Evolutionary conservation across 2,113 vertebrate genomes (phyloP), one percentile per base, ranked within the genome.

Genomic region (Cyanistes caeruleus): DNA sequence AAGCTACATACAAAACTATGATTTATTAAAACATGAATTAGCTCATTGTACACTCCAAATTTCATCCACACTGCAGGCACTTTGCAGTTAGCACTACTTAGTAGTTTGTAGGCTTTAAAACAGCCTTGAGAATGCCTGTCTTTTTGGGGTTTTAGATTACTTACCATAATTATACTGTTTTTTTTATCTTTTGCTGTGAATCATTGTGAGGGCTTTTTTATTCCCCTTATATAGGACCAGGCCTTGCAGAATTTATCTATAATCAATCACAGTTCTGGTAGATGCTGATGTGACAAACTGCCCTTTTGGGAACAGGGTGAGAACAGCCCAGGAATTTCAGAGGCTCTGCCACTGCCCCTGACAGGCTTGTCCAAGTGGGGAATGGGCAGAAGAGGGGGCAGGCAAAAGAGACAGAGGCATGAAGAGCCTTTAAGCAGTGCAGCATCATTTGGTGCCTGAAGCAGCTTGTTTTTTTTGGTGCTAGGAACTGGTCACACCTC

Each of bases 61-160:
- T 96, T 76, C 43, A 82, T 90, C 74, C 92, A 65, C 64, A 69
- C 46, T 76, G 48, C 52, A 73, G 91, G 62, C 24, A 43, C 14
- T 81, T 67, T 39, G 19, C 76, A 90, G 55, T 70, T 87, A 85
- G 49, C 15, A 87, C 48, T 72, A 67, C 37, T 64, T 86, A 83
- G 39, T 65, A 53, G 27, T 84, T 87, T 84, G 84, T 91, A 87
- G 91, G 39, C 31, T 94, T 93, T 67, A 77, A 87, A 89, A 67
- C 31, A 41, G 31, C 46, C 35, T 49, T 73, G 63, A 65, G 51
- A 83, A 19, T 85, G 12, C 5, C 15, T 44, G 1, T 90, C 8
- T 67, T 79, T 48, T 35, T 23, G 19, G 13, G 13, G 19, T 59
- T 91, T 88, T 44, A 56, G 55, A n/a, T 78, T 72, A 31, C 27